These are phyloP conservation scores for Pyrgus malvae DNA, from an alignment of 2,888 invertebrate genomes.

Conservation along the genomic window DNA sequence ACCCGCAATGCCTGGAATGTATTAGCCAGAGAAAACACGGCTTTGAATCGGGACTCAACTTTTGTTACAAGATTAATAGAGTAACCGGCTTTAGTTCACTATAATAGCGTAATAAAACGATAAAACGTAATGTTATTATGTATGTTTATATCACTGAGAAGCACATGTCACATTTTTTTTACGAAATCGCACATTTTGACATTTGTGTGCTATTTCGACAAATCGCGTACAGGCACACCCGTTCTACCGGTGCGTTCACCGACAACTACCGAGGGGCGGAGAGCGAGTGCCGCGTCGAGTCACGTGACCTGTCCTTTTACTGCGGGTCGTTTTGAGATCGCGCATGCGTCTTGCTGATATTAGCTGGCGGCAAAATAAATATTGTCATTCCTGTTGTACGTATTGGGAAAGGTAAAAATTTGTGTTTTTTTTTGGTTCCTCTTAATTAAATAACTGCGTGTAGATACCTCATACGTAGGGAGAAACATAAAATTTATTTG, in stretches of 20 bases:
- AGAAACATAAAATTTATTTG: conserved; percentile 2
- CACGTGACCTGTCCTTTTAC: conserved; percentile 83
- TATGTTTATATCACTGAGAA: conserved; percentile 56
- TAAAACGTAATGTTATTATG: conserved; percentile 43
- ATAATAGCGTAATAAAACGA: conserved; percentile 47
- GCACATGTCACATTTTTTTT: conserved; percentile 69
- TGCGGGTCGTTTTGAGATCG: conserved; percentile 76
- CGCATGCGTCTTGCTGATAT: conserved; percentile 67
- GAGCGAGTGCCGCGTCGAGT: conserved; percentile 80
- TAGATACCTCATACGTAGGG: neutral
- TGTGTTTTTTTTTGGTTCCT: conserved; percentile 16
- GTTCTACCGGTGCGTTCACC: conserved; percentile 55
- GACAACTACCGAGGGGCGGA: conserved; percentile 75
- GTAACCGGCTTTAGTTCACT: conserved; percentile 41
- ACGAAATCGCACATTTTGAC: conserved; percentile 71
- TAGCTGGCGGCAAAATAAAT: conserved; percentile 70
- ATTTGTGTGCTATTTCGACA: conserved; percentile 58
- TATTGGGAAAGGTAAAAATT: conserved; percentile 17
- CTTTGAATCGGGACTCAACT: conserved; percentile 63
- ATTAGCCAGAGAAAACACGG: conserved; percentile 67
- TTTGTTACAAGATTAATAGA: conserved; percentile 62
- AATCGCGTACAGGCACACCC: conserved; percentile 54
- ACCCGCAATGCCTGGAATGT: conserved; percentile 55
- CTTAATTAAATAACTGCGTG: conserved; percentile 10
- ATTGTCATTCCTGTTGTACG: conserved; percentile 31